Base-by-base conservation (phyloP, 2,113 vertebrate genomes). In the Protomyctophum bolini region DNA sequence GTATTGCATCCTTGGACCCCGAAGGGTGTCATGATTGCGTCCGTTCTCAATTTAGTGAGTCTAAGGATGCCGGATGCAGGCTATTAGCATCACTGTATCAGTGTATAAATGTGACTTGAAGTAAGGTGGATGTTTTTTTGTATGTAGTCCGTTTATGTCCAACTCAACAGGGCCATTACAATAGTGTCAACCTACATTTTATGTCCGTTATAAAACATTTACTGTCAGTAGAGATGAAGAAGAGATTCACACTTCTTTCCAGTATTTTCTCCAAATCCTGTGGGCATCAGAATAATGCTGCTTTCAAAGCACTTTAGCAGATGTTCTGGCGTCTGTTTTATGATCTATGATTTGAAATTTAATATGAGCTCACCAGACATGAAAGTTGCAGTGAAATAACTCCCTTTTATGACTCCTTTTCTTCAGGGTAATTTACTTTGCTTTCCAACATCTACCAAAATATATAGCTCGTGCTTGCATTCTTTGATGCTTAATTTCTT, bases 321-420 rank as follows among this genome's bases (percentile, higher is more conserved):
- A 92, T 92, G 89, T 81, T 66, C 69, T 83, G 80, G 81, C 86
- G 87, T 92, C 88, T 89, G 86, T 72, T 89, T 89, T 91, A 83
- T 90, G 84, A 90, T 89, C 79, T 77, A 83, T 66, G 62, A 83
- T 89, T 90, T 90, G 87, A 76, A 87, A 83, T 88, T 85, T 77
- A 91, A 88, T 88, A 80, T 77, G 71, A 68, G 72, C 77, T 83
- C 58, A 79, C 83, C 33, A 83, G 85, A 82, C 79, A 78, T 67
- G 59, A 85, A 82, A 87, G 78, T 72, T 82, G 55, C 68, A 78
- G 79, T 59, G 46, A 79, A 74, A 86, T 75, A 77, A 80, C 75
- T 86, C 75, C 75, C 72, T 82, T 88, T 85, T 70, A 83, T 75
- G 76, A 80, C 76, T 87, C 80, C 66, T 72, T 82, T 68, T 86